Evolutionary conservation across 2,888 invertebrate species (phyloP).

Genomic region (Salpingus planirostris): DNA sequence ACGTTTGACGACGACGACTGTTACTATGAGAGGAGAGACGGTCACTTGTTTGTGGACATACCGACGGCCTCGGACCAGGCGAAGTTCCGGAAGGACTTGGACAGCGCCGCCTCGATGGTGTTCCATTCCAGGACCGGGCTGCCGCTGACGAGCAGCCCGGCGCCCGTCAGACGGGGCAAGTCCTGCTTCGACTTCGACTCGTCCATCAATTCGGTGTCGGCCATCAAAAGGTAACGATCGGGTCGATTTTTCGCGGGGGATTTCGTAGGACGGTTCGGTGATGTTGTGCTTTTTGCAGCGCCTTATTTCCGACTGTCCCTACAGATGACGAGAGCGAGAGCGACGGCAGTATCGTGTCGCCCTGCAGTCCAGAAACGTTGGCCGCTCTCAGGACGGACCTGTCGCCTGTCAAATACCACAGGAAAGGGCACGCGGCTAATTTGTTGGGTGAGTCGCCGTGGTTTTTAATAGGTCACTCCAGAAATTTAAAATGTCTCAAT

Average conservation of each 20-base stretch:
- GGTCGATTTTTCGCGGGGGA: slow-evolving; percentile 2
- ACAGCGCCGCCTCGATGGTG: slow-evolving; percentile 73
- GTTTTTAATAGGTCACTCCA: no score
- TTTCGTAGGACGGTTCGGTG: slow-evolving; percentile 13
- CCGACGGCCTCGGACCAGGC: slow-evolving; percentile 65
- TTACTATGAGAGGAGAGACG: slow-evolving; percentile 1
- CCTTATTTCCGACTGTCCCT: slow-evolving; percentile 52
- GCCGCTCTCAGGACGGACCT: slow-evolving; percentile 27
- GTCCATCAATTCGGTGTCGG: slow-evolving; percentile 65
- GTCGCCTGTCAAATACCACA: slow-evolving; percentile 30
- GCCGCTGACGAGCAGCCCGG: slow-evolving; percentile 79
- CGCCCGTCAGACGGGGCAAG: slow-evolving; percentile 67
- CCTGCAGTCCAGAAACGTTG: slow-evolving; percentile 40
- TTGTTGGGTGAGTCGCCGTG: slow-evolving; percentile 42
- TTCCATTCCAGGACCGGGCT: slow-evolving; percentile 75
- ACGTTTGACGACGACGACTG: slow-evolving; percentile 28
- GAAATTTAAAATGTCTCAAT: no score
- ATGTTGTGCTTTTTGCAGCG: slow-evolving; percentile 43
- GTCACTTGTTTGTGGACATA: slow-evolving; percentile 39
- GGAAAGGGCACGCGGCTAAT: slow-evolving; percentile 37
- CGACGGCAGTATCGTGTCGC: slow-evolving; percentile 43
- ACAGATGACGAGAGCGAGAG: slow-evolving; percentile 44
- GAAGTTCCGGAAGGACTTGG: slow-evolving; percentile 63
- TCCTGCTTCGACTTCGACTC: slow-evolving; percentile 79
- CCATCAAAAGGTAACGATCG: slow-evolving; percentile 66